Percentiles rank a stretch among this genome's conserved stretches.
Evolutionary conservation across 1,140 invertebrate genomes (phyloP).

Genomic region (Metopolophium dirhodum): DNA sequence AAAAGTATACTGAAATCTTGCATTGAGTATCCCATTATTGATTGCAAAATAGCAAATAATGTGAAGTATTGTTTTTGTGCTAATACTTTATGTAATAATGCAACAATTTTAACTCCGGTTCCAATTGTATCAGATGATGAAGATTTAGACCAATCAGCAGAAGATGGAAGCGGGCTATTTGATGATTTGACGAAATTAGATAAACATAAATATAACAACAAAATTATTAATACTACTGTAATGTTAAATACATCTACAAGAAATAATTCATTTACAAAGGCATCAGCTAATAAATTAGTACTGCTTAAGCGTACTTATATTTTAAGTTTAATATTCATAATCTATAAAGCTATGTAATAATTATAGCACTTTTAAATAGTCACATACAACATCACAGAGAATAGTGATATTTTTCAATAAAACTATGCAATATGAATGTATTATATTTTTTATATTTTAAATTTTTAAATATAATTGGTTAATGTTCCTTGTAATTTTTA

Average conservation of each 20-base stretch:
- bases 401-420: background rate
- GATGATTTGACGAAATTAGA: slow-evolving; percentile 23
- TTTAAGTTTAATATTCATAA: slow-evolving; percentile 25
- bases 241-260: background rate
- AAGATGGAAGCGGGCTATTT: slow-evolving; percentile 46
- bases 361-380: background rate
- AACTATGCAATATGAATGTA: background rate
- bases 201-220: background rate
- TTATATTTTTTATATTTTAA: background rate
- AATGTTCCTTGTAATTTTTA: background rate
- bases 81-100: slow-evolving; percentile 17
- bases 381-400: background rate
- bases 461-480: background rate
- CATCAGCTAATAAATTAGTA: slow-evolving; percentile 44
- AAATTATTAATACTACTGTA: background rate
- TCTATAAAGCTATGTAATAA: background rate
- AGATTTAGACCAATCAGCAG: slow-evolving; percentile 43
- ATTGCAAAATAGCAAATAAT: slow-evolving; percentile 49
- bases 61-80: slow-evolving; percentile 50
- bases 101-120: background rate
- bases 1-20: slow-evolving; percentile 26
- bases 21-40: background rate
- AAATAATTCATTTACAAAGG: slow-evolving; percentile 17
- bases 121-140: slow-evolving; percentile 43
- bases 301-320: background rate